Evolutionary conservation across 92 coral and sea anemone species (phyloP).

Genomic region (Blastomussa wellsi): DNA sequence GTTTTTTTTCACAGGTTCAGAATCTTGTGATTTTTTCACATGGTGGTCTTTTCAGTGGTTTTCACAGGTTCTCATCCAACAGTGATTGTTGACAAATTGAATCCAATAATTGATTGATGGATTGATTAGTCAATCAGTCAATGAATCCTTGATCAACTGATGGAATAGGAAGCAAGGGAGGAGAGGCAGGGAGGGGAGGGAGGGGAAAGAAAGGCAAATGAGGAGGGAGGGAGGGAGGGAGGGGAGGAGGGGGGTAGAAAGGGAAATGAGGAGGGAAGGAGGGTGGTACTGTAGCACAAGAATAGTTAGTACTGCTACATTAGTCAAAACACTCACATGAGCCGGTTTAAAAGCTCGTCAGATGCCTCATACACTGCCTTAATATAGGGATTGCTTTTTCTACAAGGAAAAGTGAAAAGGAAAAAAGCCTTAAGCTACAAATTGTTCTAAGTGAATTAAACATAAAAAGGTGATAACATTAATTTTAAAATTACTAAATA

Average conservation of each 20-base stretch:
- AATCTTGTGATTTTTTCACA: too few relatives aligned
- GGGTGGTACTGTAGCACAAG: too few relatives aligned
- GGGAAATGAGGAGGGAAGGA: not conserved
- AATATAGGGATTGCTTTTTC: constrained; percentile 9
- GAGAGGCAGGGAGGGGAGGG: not conserved
- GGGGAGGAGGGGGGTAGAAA: not conserved
- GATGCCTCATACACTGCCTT: constrained; percentile 5
- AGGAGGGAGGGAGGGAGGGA: not conserved
- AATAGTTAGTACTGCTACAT: not conserved
- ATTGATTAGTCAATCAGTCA: too few relatives aligned
- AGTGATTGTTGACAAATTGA: too few relatives aligned
- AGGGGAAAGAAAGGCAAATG: not conserved
- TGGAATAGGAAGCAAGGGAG: too few relatives aligned
- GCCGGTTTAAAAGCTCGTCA: constrained; percentile 1
- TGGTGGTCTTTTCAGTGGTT: too few relatives aligned
- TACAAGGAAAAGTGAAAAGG: not conserved
- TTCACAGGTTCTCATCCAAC: too few relatives aligned
- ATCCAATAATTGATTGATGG: too few relatives aligned
- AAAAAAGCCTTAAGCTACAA: too few relatives aligned
- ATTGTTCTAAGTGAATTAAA: not conserved
- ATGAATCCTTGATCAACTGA: too few relatives aligned
- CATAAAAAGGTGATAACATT: not conserved
- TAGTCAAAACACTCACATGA: not conserved
- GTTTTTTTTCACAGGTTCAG: too few relatives aligned
- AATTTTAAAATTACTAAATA: too few relatives aligned